These are phyloP conservation scores for Chaetura pelagica DNA, from an alignment of 2,113 vertebrate species.

Conservation along the genomic window DNA sequence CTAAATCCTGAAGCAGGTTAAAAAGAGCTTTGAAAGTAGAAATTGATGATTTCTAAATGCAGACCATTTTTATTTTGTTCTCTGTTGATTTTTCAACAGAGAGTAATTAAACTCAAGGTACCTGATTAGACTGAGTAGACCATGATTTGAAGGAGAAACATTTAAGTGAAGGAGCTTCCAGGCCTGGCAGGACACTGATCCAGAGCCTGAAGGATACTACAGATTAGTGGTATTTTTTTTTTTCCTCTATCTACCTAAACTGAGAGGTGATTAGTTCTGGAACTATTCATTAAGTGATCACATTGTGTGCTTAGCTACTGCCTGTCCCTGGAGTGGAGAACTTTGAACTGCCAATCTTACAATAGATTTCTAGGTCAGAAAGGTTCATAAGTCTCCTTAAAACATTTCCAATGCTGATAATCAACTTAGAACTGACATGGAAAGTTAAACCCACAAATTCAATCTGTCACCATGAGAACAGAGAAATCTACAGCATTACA, in stretches of 20 bases:
- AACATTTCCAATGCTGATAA: neutral
- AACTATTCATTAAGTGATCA: neutral
- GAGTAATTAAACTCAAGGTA: neutral
- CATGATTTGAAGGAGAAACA: neutral
- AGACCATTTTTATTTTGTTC: neutral
- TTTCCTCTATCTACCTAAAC: neutral
- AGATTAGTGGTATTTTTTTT: neutral
- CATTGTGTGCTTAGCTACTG: neutral
- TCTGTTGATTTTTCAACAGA: neutral
- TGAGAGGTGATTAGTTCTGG: neutral
- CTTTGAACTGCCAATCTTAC: neutral
- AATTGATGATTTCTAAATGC: neutral
- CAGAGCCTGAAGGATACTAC: neutral
- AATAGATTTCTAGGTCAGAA: neutral
- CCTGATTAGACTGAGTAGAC: neutral
- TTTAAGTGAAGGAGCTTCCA: neutral
- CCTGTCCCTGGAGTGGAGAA: neutral
- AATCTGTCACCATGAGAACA: neutral
- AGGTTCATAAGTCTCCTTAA: neutral
- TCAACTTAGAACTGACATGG: neutral
- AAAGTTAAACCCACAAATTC: neutral
- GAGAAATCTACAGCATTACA: neutral
- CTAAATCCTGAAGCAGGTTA: neutral
- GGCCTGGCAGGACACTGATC: neutral
- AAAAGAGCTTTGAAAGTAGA: neutral